A percentile compares a stretch with the other conserved stretches of the same genome.
Conservation (phyloP, 2,113 vertebrate genomes). For the Ardeotis arabs region DNA sequence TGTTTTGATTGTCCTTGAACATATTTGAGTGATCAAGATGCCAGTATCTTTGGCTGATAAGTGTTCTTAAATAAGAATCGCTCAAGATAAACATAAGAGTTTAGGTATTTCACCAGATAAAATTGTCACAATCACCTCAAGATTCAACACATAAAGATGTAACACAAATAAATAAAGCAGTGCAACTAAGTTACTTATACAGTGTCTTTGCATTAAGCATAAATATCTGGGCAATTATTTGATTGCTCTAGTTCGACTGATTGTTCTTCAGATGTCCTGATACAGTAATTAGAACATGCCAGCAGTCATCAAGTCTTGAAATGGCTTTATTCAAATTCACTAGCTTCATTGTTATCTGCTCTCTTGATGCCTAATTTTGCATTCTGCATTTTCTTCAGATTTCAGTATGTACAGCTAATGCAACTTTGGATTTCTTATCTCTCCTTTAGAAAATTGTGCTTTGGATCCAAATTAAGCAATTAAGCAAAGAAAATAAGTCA, state of each 20-base stretch:
- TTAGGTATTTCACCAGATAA: not conserved
- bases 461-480: slow-evolving; percentile 19
- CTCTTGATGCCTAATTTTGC: not conserved
- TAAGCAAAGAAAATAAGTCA: not conserved
- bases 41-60: not conserved
- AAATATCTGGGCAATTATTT: slow-evolving; percentile 35
- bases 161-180: not conserved
- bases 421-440: not conserved
- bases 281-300: slow-evolving; percentile 20
- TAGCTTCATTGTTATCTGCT: not conserved
- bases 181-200: not conserved
- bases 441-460: not conserved
- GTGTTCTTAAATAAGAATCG: not conserved
- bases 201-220: not conserved
- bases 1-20: not conserved
- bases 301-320: slow-evolving; percentile 9
- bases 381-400: not conserved
- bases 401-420: not conserved
- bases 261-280: slow-evolving; percentile 43
- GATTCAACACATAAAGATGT: not conserved
- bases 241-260: slow-evolving; percentile 41
- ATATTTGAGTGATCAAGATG: not conserved
- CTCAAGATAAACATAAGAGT: not conserved
- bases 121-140: not conserved
- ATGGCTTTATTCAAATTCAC: slow-evolving; percentile 21